Base-by-base conservation (phyloP, 2,888 invertebrate species). In the Hedychridium roseum region DNA sequence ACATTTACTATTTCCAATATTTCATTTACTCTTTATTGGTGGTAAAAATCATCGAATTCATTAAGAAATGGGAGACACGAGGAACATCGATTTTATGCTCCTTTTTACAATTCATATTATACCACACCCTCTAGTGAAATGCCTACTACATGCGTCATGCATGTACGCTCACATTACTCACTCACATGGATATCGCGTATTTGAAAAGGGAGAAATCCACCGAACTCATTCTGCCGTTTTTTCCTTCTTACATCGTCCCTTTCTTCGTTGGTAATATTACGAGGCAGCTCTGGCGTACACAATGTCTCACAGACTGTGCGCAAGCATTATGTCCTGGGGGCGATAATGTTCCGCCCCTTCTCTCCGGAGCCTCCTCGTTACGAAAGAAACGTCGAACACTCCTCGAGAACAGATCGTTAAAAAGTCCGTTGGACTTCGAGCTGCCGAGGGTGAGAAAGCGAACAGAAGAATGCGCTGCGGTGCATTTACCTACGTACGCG, bases 301-400 rank as follows among this genome's bases (percentile, higher is more conserved):
- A 49, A 57, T 54, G 43, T 51, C 54, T 50, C 54, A 51, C 46
- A 46, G 54, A 57, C 57, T 48, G 50, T n/a, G n/a, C 41, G 57
- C 43, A 30, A 26, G 16, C 45, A 54, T 54, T 54, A 57, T 45
- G 48, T 50, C 43, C 34, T 43, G 45, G 18, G 37, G 37, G 14
- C 48, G 57, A 54, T 50, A 53, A 35, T 30, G 46, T 41, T 41
- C n/a, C n/a, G n/a, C 40, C 21, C n/a, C n/a, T 11, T 30, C 18
- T 14, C 15, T 9, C 38, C 49, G n/a, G n/a, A n/a, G n/a, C n/a
- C 38, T 48, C 54, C 51, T 41, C 43, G 3, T 35, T 7, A 3
- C 6, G 27, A 43, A 43, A 32, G 40, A 32, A 26, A 35, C 37
- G 55, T 56, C 12, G 56, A 44, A 45, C 45, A 18, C 44, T n/a